Percentiles rank a stretch among this genome's conserved stretches.
These are phyloP conservation scores for Calameuta filiformis DNA, from an alignment of 2,888 invertebrate species.

Conservation along the genomic window DNA sequence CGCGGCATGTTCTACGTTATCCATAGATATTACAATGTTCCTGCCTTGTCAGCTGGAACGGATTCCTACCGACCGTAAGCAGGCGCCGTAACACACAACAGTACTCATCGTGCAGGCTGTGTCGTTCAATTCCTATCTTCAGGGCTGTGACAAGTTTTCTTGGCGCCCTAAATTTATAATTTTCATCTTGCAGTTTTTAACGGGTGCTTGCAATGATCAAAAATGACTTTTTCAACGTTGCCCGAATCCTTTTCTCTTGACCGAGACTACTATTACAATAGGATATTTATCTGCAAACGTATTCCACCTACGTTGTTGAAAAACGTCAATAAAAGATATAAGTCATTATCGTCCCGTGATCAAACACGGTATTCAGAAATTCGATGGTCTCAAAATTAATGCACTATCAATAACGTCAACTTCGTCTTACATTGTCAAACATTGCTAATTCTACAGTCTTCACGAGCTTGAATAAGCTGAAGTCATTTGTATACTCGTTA, in stretches of 20 bases:
- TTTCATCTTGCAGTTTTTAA: neutral
- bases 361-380: neutral
- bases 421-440: neutral
- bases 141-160: conserved; percentile 29
- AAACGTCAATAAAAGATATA: neutral
- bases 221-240: neutral
- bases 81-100: conserved; percentile 25
- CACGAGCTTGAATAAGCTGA: neutral
- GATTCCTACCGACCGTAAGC: conserved; percentile 28
- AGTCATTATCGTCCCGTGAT: neutral
- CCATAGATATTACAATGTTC: conserved; percentile 21
- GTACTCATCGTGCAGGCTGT: conserved; percentile 32
- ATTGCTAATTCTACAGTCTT: neutral
- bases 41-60: conserved; percentile 36
- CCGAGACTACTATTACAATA: neutral
- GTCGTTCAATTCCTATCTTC: conserved; percentile 34
- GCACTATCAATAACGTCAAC: neutral
- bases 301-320: neutral
- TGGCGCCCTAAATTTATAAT: conserved; percentile 22
- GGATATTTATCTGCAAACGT: neutral
- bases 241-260: neutral
- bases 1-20: neutral
- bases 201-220: too few species aligned
- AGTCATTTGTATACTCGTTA: neutral
- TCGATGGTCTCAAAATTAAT: neutral